These are phyloP conservation scores for Actenoides lindsayi DNA, from an alignment of 2,113 vertebrate genomes.

Conservation along the genomic window DNA sequence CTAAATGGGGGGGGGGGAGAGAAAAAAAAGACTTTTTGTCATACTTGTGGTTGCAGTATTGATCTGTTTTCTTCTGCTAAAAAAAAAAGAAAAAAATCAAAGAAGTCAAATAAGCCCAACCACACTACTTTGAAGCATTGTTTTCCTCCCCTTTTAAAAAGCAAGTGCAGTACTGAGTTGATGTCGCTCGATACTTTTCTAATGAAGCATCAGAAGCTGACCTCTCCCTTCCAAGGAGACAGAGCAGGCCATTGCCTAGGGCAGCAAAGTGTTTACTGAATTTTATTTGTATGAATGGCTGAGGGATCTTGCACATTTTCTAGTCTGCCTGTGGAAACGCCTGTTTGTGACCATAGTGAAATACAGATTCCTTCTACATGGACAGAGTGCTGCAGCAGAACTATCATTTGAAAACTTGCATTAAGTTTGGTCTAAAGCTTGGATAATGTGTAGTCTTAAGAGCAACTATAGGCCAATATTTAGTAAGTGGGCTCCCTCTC, in stretches of 20 bases:
- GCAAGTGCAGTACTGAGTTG: background rate
- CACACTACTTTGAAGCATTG: background rate
- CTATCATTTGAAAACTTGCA: background rate
- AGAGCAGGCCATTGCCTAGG: background rate
- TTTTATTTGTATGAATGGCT: background rate
- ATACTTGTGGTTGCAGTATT: background rate
- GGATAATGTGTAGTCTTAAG: background rate
- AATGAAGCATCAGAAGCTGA: background rate
- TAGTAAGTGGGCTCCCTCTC: background rate
- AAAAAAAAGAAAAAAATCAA: background rate
- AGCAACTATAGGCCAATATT: background rate
- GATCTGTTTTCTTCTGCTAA: background rate
- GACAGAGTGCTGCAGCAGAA: background rate
- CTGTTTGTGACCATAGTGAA: background rate
- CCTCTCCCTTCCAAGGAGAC: background rate
- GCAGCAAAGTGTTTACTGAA: background rate
- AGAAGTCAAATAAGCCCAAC: background rate
- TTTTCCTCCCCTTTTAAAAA: background rate
- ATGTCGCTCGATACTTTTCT: background rate
- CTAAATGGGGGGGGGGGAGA: fast-evolving
- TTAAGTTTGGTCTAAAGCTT: background rate
- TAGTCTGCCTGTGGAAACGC: background rate
- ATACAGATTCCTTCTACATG: background rate
- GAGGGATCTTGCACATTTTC: background rate
- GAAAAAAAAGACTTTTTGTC: background rate